Percentiles rank a stretch among this genome's conserved stretches.
These are phyloP conservation scores for Sycophila texana DNA, from an alignment of 2,888 invertebrate species.

Conservation along the genomic window DNA sequence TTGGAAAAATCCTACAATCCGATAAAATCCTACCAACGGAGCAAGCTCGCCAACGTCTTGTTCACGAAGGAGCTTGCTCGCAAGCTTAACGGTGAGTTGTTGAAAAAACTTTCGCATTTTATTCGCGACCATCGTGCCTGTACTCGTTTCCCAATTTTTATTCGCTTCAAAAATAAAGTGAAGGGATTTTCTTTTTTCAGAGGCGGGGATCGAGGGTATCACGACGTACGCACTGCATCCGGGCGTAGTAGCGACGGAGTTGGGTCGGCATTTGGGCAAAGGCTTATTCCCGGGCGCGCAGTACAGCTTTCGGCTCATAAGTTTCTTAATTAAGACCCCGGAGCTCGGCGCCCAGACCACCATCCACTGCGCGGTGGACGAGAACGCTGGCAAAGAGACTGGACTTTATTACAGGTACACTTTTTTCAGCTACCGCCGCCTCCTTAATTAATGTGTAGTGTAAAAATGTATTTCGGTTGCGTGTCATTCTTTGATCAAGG, in stretches of 20 bases:
- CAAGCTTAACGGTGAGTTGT: constrained; percentile 77
- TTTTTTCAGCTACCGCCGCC: no score
- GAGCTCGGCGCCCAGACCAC: constrained; percentile 86
- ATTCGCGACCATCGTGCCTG: no score
- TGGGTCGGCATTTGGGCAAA: constrained; percentile 82
- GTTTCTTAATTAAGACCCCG: constrained; percentile 79
- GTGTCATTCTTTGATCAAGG: no score
- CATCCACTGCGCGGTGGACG: constrained; percentile 84
- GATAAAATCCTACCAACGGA: constrained; percentile 83
- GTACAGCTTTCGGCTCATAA: constrained; percentile 70
- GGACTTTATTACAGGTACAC: constrained; percentile 79
- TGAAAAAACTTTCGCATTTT: no score
- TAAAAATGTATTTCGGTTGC: no score
- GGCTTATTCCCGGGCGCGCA: constrained; percentile 77
- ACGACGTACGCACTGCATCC: constrained; percentile 85
- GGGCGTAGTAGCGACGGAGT: constrained; percentile 85
- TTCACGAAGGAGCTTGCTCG: constrained; percentile 83
- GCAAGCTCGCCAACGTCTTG: constrained; percentile 87
- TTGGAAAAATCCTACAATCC: constrained; percentile 82
- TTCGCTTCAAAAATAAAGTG: no score
- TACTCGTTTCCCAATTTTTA: no score
- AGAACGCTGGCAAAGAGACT: constrained; percentile 80
- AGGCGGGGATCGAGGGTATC: constrained; percentile 75
- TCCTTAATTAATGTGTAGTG: no score
- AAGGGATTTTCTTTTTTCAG: constrained; percentile 54